A percentile compares a stretch with the other conserved stretches of the same genome.
These are phyloP conservation scores for Uropetala carovei DNA, from an alignment of 2,888 invertebrate genomes.

Conservation along the genomic window DNA sequence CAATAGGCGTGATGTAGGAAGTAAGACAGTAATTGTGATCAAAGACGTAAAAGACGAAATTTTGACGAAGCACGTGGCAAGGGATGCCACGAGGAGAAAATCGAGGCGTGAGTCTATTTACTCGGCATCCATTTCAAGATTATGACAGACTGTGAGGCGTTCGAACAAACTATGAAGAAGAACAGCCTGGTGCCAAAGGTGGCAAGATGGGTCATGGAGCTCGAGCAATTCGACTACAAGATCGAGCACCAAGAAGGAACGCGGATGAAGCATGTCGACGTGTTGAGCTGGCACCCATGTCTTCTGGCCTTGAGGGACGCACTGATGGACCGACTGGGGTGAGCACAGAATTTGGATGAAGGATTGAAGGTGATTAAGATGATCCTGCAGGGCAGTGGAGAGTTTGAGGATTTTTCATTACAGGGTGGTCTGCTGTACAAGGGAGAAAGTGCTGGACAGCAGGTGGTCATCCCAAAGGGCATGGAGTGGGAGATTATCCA, in stretches of 20 bases:
- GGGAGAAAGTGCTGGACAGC: not conserved
- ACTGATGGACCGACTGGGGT: not conserved
- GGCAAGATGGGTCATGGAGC: too few relatives aligned
- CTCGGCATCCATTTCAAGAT: too few relatives aligned
- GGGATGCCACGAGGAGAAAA: too few relatives aligned
- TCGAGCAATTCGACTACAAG: constrained; percentile 6
- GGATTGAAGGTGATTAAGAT: not conserved
- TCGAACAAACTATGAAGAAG: too few relatives aligned
- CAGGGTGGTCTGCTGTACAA: not conserved
- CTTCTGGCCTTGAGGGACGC: not conserved
- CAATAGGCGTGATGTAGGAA: too few relatives aligned
- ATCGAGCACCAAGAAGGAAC: constrained; percentile 24
- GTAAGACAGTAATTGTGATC: too few relatives aligned
- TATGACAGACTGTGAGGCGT: too few relatives aligned
- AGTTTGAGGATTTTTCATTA: not conserved
- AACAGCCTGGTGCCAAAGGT: too few relatives aligned
- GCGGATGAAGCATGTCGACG: constrained; percentile 31
- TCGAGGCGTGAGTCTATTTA: too few relatives aligned
- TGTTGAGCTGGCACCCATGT: not conserved
- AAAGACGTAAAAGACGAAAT: too few relatives aligned
- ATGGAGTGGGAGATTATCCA: not conserved
- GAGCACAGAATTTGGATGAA: not conserved
- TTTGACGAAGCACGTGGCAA: too few relatives aligned
- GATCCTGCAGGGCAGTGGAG: not conserved
- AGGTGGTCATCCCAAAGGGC: not conserved